These are phyloP conservation scores for Propsilocerus akamusi DNA, from an alignment of 1,140 invertebrate genomes.

Conservation along the genomic window DNA sequence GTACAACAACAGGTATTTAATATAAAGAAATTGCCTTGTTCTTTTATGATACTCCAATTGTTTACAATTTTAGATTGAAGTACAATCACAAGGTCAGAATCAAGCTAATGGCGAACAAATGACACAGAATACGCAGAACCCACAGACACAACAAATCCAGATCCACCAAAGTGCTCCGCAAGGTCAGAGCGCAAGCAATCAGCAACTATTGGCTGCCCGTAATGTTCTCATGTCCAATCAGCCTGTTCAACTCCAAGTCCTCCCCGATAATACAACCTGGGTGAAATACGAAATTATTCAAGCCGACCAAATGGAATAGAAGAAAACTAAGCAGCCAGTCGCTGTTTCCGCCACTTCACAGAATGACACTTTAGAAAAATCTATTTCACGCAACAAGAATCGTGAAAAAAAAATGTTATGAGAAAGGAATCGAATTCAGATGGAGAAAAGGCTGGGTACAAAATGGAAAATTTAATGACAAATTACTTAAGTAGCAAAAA, in stretches of 20 bases:
- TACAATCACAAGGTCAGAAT: constrained; percentile 14
- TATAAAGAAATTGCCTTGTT: constrained; percentile 12
- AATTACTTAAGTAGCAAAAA: too few species aligned
- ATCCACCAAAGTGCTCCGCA: not conserved
- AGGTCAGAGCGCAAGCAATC: not conserved
- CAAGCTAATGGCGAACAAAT: constrained; percentile 7
- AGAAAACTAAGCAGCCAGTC: too few species aligned
- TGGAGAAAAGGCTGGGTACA: too few species aligned
- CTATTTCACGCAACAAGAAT: too few species aligned
- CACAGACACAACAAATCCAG: constrained; percentile 18
- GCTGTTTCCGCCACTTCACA: too few species aligned
- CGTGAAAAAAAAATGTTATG: too few species aligned
- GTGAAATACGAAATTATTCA: constrained; percentile 12
- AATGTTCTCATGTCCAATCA: constrained; percentile 13
- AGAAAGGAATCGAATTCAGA: too few species aligned
- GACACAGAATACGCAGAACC: constrained; percentile 17
- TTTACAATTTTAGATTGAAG: constrained; percentile 14
- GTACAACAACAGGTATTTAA: constrained; percentile 12
- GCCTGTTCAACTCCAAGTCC: constrained; percentile 12
- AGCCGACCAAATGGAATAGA: not conserved
- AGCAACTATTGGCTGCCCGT: constrained; percentile 9
- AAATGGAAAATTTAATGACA: too few species aligned
- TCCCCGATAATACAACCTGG: constrained; percentile 11
- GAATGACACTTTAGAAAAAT: too few species aligned
- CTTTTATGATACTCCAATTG: constrained; percentile 17